Percentiles rank a stretch among this genome's conserved stretches.
phyloP scores from a whole-genome alignment of 1,140 invertebrate genomes.

The Lordiphosa stackelbergi region DNA sequence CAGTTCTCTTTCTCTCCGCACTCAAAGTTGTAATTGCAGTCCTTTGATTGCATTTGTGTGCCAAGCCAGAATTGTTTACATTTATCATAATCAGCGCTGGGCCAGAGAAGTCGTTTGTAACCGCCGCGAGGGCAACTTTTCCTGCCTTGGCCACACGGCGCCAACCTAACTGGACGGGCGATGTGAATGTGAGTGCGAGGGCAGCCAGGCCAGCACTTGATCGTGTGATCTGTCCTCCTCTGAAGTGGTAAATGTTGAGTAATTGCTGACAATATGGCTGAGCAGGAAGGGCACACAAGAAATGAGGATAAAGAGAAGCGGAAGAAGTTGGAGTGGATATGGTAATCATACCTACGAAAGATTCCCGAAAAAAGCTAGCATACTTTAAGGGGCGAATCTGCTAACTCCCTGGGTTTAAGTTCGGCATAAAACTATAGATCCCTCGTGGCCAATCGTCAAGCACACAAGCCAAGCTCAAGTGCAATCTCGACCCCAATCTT shows the following conservation, averaged over 20 bases:
- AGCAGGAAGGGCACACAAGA: conserved; percentile 46
- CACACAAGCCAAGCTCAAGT: too few relatives aligned
- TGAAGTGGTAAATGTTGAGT: conserved; percentile 43
- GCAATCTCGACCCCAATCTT: too few relatives aligned
- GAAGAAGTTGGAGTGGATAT: too few relatives aligned
- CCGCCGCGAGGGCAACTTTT: conserved; percentile 57
- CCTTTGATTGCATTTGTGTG: conserved; percentile 72
- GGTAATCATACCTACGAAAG: too few relatives aligned
- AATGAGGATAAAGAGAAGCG: conserved; percentile 12
- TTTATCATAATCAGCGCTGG: conserved; percentile 68
- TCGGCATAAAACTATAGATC: too few relatives aligned
- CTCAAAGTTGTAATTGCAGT: conserved; percentile 58
- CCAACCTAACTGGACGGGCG: conserved; percentile 46
- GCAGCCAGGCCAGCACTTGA: conserved; percentile 7
- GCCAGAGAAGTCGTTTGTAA: conserved; percentile 32
- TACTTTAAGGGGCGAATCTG: too few relatives aligned
- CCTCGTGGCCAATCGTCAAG: too few relatives aligned
- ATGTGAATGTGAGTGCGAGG: conserved; percentile 25
- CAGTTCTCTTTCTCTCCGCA: too few relatives aligned
- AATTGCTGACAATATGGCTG: conserved; percentile 67
- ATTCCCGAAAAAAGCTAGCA: too few relatives aligned
- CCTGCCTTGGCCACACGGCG: conserved; percentile 57
- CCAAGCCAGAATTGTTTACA: conserved; percentile 69
- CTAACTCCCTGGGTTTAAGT: too few relatives aligned
- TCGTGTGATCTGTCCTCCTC: conserved; percentile 31